Percentiles rank a stretch among this genome's conserved stretches.
phyloP scores from a whole-genome alignment of 1,140 invertebrate species.

The Acromyrmex heyeri region DNA sequence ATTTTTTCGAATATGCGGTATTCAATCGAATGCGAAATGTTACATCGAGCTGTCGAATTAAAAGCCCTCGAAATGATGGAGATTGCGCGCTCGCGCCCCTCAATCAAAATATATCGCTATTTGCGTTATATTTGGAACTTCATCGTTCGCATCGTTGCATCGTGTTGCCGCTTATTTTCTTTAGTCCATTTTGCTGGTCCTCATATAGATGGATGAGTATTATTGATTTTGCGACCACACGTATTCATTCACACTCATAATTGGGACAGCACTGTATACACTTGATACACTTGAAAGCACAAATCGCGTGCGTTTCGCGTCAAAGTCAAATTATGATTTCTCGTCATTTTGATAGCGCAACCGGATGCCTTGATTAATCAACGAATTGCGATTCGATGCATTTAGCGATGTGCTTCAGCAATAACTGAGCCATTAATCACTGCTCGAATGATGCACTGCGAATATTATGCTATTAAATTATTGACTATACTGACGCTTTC shows the following conservation, averaged over 20 bases:
- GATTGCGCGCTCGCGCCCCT: background rate
- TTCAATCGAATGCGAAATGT: conserved; percentile 15
- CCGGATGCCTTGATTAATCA: conserved; percentile 38
- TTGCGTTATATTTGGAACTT: conserved; percentile 46
- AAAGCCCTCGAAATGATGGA: conserved; percentile 33
- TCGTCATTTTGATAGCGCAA: conserved; percentile 16
- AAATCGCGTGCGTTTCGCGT: conserved; percentile 26
- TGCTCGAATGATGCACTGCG: background rate
- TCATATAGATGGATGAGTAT: background rate
- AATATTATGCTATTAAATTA: conserved; percentile 33
- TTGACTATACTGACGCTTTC: background rate
- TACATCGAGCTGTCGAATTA: conserved; percentile 17
- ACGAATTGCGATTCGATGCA: conserved; percentile 8
- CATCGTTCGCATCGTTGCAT: conserved; percentile 14
- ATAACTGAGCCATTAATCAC: conserved; percentile 43
- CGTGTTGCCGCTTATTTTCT: conserved; percentile 52
- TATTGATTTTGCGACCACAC: conserved; percentile 22
- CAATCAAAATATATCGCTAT: conserved; percentile 1
- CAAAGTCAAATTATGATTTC: conserved; percentile 59
- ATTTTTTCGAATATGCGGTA: background rate
- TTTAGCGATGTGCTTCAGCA: conserved; percentile 17
- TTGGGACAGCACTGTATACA: conserved; percentile 18
- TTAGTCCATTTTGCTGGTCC: conserved; percentile 12
- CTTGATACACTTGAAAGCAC: conserved; percentile 51
- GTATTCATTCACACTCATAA: conserved; percentile 40